These are phyloP conservation scores for Lepetodrilus schrolli DNA, from an alignment of 2,888 invertebrate species.

Conservation along the genomic window DNA sequence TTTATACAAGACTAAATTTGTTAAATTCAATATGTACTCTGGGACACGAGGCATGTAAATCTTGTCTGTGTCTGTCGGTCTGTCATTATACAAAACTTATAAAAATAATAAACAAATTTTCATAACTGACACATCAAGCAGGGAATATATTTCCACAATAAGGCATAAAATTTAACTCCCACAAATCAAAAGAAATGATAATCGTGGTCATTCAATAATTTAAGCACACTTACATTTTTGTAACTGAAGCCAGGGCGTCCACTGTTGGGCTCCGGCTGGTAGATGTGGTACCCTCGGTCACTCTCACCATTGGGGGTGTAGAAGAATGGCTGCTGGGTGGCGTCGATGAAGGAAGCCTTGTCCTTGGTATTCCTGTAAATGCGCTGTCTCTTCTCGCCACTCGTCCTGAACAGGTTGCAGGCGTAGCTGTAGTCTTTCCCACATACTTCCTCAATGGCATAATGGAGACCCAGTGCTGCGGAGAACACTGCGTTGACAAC, in stretches of 20 bases:
- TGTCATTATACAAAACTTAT: too few relatives aligned
- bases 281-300: slow-evolving; percentile 70
- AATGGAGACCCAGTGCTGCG: slow-evolving; percentile 64
- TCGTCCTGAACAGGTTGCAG: slow-evolving; percentile 55
- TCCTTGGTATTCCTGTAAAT: slow-evolving; percentile 54
- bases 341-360: slow-evolving; percentile 60
- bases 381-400: slow-evolving; percentile 62
- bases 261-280: slow-evolving; percentile 48
- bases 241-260: slow-evolving; percentile 27
- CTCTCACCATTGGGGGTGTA: slow-evolving; percentile 66
- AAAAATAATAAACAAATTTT: not conserved
- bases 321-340: slow-evolving; percentile 65
- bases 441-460: slow-evolving; percentile 55
- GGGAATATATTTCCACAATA: too few relatives aligned
- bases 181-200: too few relatives aligned
- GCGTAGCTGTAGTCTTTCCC: slow-evolving; percentile 43
- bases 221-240: slow-evolving; percentile 37
- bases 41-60: too few relatives aligned
- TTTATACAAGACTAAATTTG: too few relatives aligned
- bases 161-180: too few relatives aligned
- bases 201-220: too few relatives aligned
- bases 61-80: too few relatives aligned
- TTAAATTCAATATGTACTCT: too few relatives aligned
- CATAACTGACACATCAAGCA: not conserved
- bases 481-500: slow-evolving; percentile 72